Evolutionary conservation across 1,140 invertebrate genomes (phyloP).

Genomic region (Acromyrmex charruanus): DNA sequence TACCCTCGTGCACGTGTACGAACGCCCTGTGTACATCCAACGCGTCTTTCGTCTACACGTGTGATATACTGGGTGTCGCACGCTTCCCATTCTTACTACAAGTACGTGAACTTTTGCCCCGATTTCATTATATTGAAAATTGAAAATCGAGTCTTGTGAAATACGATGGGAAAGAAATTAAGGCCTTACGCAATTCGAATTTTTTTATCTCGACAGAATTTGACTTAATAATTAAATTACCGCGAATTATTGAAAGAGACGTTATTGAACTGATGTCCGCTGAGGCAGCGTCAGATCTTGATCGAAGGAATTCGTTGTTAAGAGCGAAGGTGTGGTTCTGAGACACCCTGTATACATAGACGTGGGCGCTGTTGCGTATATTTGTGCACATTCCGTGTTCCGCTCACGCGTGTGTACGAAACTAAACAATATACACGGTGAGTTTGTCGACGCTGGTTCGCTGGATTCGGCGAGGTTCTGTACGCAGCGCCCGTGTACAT

Average conservation of each 20-base stretch:
- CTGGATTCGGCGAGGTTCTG: constrained; percentile 51
- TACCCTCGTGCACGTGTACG: neutral
- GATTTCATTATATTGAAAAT: neutral
- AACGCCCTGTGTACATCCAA: neutral
- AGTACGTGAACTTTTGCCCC: neutral
- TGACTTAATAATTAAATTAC: neutral
- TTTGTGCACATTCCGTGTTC: neutral
- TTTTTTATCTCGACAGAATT: neutral
- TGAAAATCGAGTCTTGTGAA: neutral
- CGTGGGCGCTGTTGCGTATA: neutral
- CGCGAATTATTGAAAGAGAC: neutral
- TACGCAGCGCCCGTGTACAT: constrained; percentile 49
- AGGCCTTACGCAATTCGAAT: neutral
- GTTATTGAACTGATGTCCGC: neutral
- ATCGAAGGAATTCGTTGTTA: constrained; percentile 11
- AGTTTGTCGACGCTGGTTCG: constrained; percentile 30
- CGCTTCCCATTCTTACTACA: neutral
- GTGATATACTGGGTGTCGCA: neutral
- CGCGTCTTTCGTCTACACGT: neutral
- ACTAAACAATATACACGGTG: constrained; percentile 51
- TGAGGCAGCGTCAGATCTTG: neutral
- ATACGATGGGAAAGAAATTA: neutral
- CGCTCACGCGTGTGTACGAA: constrained; percentile 24
- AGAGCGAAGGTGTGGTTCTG: neutral
- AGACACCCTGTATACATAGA: constrained; percentile 4